A percentile compares a stretch with the other conserved stretches of the same genome.
Conservation (phyloP, 92 coral and sea anemone genomes). For the Chrysogorgia sp. region DNA sequence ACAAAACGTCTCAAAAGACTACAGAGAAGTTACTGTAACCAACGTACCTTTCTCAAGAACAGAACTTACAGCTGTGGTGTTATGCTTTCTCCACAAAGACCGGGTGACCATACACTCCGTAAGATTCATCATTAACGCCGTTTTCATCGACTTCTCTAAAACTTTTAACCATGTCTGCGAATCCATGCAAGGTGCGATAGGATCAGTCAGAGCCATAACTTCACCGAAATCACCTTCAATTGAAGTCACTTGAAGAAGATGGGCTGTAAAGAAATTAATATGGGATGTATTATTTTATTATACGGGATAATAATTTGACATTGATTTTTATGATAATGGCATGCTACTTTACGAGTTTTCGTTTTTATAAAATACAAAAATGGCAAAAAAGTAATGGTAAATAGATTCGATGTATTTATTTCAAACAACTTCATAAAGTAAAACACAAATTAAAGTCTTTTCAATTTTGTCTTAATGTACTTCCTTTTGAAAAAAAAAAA, state of each 20-base stretch:
- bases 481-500: no score
- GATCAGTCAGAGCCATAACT: constrained; percentile 59
- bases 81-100: constrained; percentile 25
- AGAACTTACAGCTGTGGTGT: constrained; percentile 27
- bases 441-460: no score
- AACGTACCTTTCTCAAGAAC: constrained; percentile 56
- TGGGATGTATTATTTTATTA: background rate
- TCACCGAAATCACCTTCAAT: constrained; percentile 79
- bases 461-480: no score
- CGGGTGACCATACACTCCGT: constrained; percentile 70
- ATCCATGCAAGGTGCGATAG: constrained; percentile 74
- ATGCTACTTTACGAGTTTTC: no score
- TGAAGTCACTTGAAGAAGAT: constrained; percentile 83
- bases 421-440: no score
- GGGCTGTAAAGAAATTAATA: constrained; percentile 63
- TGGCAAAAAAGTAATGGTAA: no score
- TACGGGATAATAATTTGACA: background rate
- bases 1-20: background rate
- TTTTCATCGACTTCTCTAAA: constrained; percentile 81
- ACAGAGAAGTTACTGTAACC: background rate
- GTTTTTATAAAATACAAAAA: no score
- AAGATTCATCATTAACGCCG: constrained; percentile 67
- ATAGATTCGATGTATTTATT: no score
- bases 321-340: background rate
- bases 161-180: constrained; percentile 83